A percentile compares a stretch with the other conserved stretches of the same genome.
These are phyloP conservation scores for Caloenas nicobarica DNA, from an alignment of 2,113 vertebrate genomes.

Conservation along the genomic window DNA sequence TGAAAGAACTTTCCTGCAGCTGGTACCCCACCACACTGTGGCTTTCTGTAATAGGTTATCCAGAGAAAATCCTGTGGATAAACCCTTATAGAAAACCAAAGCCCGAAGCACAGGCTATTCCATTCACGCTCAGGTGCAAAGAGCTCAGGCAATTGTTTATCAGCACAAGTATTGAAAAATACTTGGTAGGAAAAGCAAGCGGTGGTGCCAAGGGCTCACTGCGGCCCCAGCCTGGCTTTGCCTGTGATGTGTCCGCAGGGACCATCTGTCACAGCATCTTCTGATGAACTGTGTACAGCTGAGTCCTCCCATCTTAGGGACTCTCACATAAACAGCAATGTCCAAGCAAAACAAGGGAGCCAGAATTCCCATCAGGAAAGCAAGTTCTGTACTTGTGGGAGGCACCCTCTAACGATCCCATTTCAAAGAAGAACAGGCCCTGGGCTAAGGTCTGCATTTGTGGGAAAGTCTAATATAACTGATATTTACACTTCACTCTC, in stretches of 20 bases:
- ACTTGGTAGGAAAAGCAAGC: not conserved
- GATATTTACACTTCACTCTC: not conserved
- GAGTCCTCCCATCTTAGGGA: not conserved
- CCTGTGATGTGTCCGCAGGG: rapidly evolving
- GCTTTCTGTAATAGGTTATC: not conserved
- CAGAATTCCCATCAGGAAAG: not conserved
- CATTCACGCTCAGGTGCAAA: not conserved
- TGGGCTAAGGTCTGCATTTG: not conserved
- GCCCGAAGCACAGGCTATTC: not conserved
- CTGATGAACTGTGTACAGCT: not conserved
- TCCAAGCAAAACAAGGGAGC: not conserved
- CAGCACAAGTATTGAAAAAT: not conserved
- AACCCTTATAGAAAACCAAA: not conserved
- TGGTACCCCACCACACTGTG: not conserved
- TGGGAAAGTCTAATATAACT: not conserved
- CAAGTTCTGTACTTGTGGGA: not conserved
- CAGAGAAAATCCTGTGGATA: not conserved
- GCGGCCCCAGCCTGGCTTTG: not conserved
- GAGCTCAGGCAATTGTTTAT: not conserved
- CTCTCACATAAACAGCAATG: not conserved
- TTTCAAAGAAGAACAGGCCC: not conserved
- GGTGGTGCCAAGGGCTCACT: not conserved
- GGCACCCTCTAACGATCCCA: rapidly evolving
- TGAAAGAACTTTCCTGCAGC: not conserved
- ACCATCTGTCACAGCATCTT: not conserved